Base-by-base conservation (phyloP, 2,113 vertebrate species). In the Panthera leo region DNA sequence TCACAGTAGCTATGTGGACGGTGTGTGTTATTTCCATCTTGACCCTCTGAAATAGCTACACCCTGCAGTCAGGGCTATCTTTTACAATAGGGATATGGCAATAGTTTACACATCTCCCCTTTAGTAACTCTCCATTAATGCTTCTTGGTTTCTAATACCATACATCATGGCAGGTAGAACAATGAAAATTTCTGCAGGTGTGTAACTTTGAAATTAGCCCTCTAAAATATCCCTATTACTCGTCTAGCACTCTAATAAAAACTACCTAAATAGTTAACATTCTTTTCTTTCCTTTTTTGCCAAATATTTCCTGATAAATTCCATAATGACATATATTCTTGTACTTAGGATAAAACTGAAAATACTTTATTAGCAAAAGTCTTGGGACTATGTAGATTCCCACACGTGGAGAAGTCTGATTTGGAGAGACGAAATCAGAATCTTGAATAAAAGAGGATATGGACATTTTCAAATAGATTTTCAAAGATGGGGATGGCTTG, bases 191-290 rank as follows among this genome's bases (percentile, higher is more conserved):
- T 98, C 98, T 98, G 96, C 98, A 98, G 98, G 96, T 98, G 94
- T 99, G 94, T 98, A 98, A 97, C 98, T 99, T 98, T 99, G 97
- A 98, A 99, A 98, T 96, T 98, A 98, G 98, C 97, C 96, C 98
- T 98, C 97, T 98, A 98, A 98, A 98, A 97, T 98, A 98, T 98
- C 98, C 98, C 98, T 98, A 98, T 98, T 98, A 98, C 96, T 98
- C 98, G 51, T 98, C 98, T 96, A 98, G 97, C 95, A 96, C 98
- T 98, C 97, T 98, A 99, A 99, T 98, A 98, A 98, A 99, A 98
- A 98, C 98, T 98, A 99, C 99, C 98, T 99, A 98, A 98, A 98
- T 95, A 98, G 96, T 97, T 98, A 98, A 63, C 96, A 98, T 97
- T 98, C 97, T 98, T 97, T 96, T 79, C 95, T 98, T 98, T 98